Base-by-base conservation (phyloP, 2,113 vertebrate genomes). In the Nyctibius bracteatus region DNA sequence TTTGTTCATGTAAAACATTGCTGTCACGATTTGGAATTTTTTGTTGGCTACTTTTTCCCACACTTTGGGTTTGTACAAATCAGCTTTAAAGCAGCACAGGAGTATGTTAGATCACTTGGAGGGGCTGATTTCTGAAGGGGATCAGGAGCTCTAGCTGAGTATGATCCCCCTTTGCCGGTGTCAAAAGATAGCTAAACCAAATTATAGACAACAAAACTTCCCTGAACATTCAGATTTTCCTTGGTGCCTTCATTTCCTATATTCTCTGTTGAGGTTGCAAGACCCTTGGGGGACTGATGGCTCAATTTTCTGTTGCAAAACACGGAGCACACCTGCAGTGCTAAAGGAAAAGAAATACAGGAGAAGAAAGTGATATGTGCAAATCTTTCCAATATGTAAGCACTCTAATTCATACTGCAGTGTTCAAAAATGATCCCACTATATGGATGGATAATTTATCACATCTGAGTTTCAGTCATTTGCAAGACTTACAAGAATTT, bases 401-500 rank as follows among this genome's bases (percentile, higher is more conserved):
- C 28, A 62, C 43, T 85, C 31, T 63, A 81, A 58, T 58, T 67
- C 37, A 46, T 89, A 74, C 10, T 51, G 51, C 72, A 93, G 49
- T 7, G 8, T 71, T 88, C 30, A 47, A 24, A 94, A 74, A 43
- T 12, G 20, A 78, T 79, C 46, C 52, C 57, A 22, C 62, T 33
- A 6, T 61, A 93, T 59, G 41, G 51, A 46, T 74, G 46, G 79
- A 78, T 91, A 59, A 85, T 79, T 79, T 86, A 57, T 86, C 81
- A 80, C 35, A 57, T 85, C 84, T 91, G 91, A 88, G 37, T 82
- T 91, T 91, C 66, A 54, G 83, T 73, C 49, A 17, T 94, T 92
- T 91, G 88, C 59, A 73, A 85, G 86, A 54, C 39, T 88, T 84
- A 62, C 27, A 41, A 72, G 51, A 80, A 77, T 92, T 88, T 81